Conservation (phyloP, 2,888 invertebrate species). For the Pasiphila rectangulata region DNA sequence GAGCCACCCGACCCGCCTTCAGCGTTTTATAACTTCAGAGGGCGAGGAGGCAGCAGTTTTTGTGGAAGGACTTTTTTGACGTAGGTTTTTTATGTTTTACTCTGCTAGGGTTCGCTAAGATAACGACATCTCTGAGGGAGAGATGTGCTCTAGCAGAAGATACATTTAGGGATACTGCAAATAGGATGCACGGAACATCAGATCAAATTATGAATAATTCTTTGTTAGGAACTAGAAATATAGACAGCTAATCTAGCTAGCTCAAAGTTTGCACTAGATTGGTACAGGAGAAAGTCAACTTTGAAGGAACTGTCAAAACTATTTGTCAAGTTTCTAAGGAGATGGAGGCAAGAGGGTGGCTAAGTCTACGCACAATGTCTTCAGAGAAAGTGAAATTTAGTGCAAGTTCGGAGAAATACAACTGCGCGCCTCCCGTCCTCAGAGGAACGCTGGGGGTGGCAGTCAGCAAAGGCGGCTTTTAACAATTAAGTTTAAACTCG, state of each 20-base stretch:
- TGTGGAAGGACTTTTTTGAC: slow-evolving; percentile 80
- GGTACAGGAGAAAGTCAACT: slow-evolving; percentile 28
- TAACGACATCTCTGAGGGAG: slow-evolving; percentile 75
- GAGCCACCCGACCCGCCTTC: slow-evolving; percentile 54
- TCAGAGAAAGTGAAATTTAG: slow-evolving; percentile 81
- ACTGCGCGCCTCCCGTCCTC: slow-evolving; percentile 55
- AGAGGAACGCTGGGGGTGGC: slow-evolving; percentile 57
- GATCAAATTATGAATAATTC: no score
- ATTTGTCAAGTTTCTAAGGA: slow-evolving; percentile 60
- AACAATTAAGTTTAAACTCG: slow-evolving; percentile 78
- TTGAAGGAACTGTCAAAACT: slow-evolving; percentile 50
- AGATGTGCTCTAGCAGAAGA: slow-evolving; percentile 59
- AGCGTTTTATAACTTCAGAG: slow-evolving; percentile 76
- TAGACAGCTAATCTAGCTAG: background rate
- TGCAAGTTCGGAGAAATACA: slow-evolving; percentile 79
- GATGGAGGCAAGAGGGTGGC: slow-evolving; percentile 62
- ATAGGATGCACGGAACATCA: slow-evolving; percentile 19
- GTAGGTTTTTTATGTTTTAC: slow-evolving; percentile 80
- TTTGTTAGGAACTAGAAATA: slow-evolving; percentile 1
- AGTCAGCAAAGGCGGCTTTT: slow-evolving; percentile 72
- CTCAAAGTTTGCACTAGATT: slow-evolving; percentile 4
- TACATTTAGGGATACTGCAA: slow-evolving; percentile 42
- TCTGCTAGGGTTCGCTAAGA: slow-evolving; percentile 77
- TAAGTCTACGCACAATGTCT: slow-evolving; percentile 77
- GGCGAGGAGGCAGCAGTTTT: slow-evolving; percentile 74